phyloP scores from a whole-genome alignment of 2,888 invertebrate species.

The Halictus ligatus region DNA sequence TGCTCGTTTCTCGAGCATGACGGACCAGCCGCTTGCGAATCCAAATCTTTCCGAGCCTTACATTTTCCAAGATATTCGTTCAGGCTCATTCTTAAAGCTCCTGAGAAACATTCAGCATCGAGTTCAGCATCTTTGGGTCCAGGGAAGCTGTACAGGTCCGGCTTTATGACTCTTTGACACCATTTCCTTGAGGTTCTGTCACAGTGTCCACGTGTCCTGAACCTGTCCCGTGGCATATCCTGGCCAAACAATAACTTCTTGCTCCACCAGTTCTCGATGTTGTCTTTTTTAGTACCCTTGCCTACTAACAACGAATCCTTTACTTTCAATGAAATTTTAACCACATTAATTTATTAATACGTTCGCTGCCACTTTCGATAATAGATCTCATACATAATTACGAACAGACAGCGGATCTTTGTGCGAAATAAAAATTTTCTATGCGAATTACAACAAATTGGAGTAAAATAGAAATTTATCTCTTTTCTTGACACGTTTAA shows the following conservation, averaged over 20 bases:
- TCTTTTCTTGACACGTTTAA: too few species aligned
- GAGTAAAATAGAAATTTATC: too few species aligned
- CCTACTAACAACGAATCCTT: not conserved
- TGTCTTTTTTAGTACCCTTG: not conserved
- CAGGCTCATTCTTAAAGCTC: not conserved
- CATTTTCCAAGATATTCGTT: constrained; percentile 16
- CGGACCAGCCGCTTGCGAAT: not conserved
- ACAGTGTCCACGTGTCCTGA: not conserved
- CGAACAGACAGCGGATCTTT: too few species aligned
- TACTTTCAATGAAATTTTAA: not conserved
- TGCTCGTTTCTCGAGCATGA: not conserved
- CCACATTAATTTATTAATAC: not conserved
- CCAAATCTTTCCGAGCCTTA: not conserved
- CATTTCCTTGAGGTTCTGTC: not conserved
- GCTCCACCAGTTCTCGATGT: not conserved
- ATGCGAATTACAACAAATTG: too few species aligned
- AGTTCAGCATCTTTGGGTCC: not conserved
- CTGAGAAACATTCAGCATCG: too few species aligned
- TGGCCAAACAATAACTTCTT: not conserved
- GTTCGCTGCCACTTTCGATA: too few species aligned
- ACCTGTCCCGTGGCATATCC: not conserved
- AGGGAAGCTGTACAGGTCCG: not conserved
- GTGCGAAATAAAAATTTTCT: too few species aligned
- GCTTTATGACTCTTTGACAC: not conserved
- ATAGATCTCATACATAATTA: too few species aligned